A percentile compares a stretch with the other conserved stretches of the same genome.
Conservation (phyloP, 2,113 vertebrate species). For the Amblyopsis rosae region DNA sequence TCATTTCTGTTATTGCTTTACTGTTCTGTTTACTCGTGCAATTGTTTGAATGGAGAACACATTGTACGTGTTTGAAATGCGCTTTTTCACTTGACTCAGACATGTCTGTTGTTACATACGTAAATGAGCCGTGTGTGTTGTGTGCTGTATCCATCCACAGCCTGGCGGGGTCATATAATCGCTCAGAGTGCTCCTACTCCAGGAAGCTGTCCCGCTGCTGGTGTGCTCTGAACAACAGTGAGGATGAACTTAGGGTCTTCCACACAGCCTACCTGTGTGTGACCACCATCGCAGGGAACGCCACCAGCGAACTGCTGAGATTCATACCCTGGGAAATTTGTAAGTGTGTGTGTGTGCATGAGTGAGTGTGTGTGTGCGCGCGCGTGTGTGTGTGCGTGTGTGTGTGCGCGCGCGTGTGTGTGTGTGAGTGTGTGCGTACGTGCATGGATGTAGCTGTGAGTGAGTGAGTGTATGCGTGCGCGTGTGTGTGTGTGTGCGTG, state of each 20-base stretch:
- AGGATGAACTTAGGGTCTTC: slow-evolving; percentile 25
- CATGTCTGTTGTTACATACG: not conserved
- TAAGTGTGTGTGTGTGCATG: slow-evolving; percentile 43
- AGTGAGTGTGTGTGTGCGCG: not conserved
- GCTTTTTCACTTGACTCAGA: not conserved
- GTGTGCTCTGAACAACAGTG: slow-evolving; percentile 63
- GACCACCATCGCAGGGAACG: slow-evolving; percentile 54
- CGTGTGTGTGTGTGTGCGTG: not conserved
- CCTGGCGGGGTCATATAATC: not conserved
- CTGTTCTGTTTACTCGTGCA: no score
- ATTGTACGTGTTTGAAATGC: no score
- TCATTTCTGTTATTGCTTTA: no score
- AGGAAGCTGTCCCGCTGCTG: slow-evolving; percentile 55
- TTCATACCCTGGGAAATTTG: slow-evolving; percentile 58
- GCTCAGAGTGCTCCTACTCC: slow-evolving; percentile 60
- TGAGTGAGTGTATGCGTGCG: slow-evolving; percentile 1
- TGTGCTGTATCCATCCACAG: slow-evolving; percentile 5
- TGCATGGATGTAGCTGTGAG: not conserved
- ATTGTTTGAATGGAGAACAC: no score
- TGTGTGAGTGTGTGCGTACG: not conserved
- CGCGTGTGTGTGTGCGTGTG: not conserved
- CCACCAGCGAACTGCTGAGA: slow-evolving; percentile 41
- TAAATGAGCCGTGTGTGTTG: not conserved
- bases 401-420: not conserved
- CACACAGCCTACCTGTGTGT: slow-evolving; percentile 69